Conservation (phyloP, 1,140 invertebrate genomes). For the Neotoxoptera formosana region DNA sequence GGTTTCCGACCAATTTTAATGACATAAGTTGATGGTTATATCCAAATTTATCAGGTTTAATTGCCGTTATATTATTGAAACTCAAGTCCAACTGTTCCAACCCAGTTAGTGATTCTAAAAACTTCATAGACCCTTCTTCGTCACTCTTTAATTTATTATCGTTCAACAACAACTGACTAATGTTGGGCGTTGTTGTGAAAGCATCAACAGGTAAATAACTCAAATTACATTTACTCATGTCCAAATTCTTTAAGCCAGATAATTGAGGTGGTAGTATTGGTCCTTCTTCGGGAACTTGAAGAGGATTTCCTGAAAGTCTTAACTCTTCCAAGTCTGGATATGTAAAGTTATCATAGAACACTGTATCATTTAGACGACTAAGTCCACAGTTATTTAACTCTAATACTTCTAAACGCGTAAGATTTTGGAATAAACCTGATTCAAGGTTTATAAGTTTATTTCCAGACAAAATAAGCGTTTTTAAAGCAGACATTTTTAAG, state of each 20-base stretch:
- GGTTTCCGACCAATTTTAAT: slow-evolving; percentile 73
- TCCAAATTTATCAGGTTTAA: slow-evolving; percentile 68
- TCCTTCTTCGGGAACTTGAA: slow-evolving; percentile 66
- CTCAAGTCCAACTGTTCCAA: slow-evolving; percentile 72
- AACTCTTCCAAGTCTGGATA: slow-evolving; percentile 74
- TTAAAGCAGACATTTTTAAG: slow-evolving; percentile 74
- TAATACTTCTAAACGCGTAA: slow-evolving; percentile 72
- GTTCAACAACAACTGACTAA: slow-evolving; percentile 72
- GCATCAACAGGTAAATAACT: slow-evolving; percentile 69
- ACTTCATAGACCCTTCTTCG: slow-evolving; percentile 65
- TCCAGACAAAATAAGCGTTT: slow-evolving; percentile 72
- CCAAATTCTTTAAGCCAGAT: slow-evolving; percentile 70
- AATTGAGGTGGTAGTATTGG: slow-evolving; percentile 72
- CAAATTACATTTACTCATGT: slow-evolving; percentile 74
- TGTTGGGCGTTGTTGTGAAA: slow-evolving; percentile 70
- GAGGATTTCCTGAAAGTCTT: slow-evolving; percentile 74
- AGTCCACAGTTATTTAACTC: slow-evolving; percentile 76
- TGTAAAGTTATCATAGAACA: slow-evolving; percentile 73
- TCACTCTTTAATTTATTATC: slow-evolving; percentile 69
- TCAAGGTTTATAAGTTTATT: slow-evolving; percentile 74
- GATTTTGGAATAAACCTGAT: slow-evolving; percentile 73
- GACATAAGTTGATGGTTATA: slow-evolving; percentile 68
- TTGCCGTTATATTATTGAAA: slow-evolving; percentile 71
- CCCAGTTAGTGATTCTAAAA: slow-evolving; percentile 68
- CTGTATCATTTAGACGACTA: slow-evolving; percentile 69